phyloP scores from a whole-genome alignment of 1,140 invertebrate species.

The Popillia japonica region DNA sequence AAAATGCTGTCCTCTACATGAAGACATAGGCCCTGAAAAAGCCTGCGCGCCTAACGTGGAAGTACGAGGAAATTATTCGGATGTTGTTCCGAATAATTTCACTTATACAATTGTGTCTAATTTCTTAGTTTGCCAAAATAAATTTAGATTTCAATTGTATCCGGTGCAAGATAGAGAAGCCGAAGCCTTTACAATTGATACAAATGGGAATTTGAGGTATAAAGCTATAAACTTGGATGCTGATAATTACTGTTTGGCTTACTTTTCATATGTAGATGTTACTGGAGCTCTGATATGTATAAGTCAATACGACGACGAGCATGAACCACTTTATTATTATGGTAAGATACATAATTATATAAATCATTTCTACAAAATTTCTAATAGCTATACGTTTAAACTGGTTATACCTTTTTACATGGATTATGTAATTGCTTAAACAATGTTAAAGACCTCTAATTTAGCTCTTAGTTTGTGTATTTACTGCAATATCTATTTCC shows the following conservation, averaged over 20 bases:
- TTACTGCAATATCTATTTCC: too few species aligned
- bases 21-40: neutral
- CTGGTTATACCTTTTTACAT: too few species aligned
- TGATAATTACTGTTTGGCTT: neutral
- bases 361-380: too few species aligned
- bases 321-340: neutral
- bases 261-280: slow-evolving; percentile 1
- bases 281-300: neutral
- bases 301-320: neutral
- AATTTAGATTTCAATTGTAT: neutral
- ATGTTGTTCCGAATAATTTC: slow-evolving; percentile 8
- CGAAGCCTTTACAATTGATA: neutral
- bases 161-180: neutral
- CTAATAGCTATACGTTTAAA: too few species aligned
- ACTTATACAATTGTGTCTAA: neutral
- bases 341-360: too few species aligned
- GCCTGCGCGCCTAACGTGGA: neutral
- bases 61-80: neutral
- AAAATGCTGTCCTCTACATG: slow-evolving; percentile 44
- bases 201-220: neutral
- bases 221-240: neutral
- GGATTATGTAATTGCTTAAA: too few species aligned
- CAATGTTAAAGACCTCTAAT: too few species aligned
- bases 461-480: too few species aligned
- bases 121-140: neutral